A percentile compares a stretch with the other conserved stretches of the same genome.
phyloP scores from a whole-genome alignment of 2,888 invertebrate genomes.

The Leptopilina myrica region DNA sequence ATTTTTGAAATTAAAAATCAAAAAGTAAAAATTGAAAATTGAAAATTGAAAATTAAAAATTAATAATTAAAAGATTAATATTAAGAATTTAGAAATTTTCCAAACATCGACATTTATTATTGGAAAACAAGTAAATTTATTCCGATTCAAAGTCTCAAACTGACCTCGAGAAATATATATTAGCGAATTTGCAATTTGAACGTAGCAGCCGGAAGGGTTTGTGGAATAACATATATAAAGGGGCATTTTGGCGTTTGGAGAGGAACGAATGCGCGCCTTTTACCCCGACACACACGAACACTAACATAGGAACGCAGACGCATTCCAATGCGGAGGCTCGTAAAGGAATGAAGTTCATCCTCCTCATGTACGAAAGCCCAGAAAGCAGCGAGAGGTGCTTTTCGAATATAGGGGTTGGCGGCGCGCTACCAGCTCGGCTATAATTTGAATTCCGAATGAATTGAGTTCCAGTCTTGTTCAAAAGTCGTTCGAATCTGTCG shows the following conservation, averaged over 20 bases:
- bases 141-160: background rate
- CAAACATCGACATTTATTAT: no score
- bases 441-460: conserved; percentile 73
- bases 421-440: conserved; percentile 51
- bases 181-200: conserved; percentile 12
- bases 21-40: no score
- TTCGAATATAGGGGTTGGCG: conserved; percentile 42
- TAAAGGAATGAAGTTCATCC: conserved; percentile 41
- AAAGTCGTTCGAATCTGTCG: conserved; percentile 64
- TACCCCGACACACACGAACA: conserved; percentile 2
- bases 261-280: conserved; percentile 1
- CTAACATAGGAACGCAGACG: conserved; percentile 40
- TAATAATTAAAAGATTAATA: no score
- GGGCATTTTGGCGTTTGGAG: background rate
- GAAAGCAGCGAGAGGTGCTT: conserved; percentile 46
- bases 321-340: conserved; percentile 51
- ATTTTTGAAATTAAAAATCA: no score
- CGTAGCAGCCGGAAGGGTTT: background rate
- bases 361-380: conserved; percentile 32
- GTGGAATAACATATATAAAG: conserved; percentile 5
- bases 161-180: background rate
- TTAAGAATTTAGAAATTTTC: no score
- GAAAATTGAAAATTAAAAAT: no score
- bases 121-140: background rate
- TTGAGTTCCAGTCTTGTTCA: conserved; percentile 66